phyloP scores from a whole-genome alignment of 1,140 invertebrate genomes.

The Manduca sexta region DNA sequence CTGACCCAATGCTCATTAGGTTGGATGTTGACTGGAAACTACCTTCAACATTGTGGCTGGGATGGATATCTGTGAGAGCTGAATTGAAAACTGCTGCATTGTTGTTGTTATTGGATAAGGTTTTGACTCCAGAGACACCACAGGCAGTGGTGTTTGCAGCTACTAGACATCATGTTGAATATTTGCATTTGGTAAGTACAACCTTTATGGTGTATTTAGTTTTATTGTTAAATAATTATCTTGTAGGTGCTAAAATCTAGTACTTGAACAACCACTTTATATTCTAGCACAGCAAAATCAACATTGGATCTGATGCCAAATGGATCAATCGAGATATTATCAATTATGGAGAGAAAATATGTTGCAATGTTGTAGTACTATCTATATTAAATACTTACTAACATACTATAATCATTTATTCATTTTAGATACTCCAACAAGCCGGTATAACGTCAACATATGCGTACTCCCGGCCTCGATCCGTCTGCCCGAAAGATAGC shows the following conservation, averaged over 20 bases:
- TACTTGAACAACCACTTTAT: too few relatives aligned
- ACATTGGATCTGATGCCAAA: too few relatives aligned
- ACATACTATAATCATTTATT: neutral
- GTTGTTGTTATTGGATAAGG: constrained; percentile 85
- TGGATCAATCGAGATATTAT: too few relatives aligned
- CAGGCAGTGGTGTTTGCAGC: constrained; percentile 97
- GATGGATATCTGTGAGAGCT: constrained; percentile 88
- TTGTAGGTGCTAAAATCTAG: too few relatives aligned
- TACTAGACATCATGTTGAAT: constrained; percentile 99
- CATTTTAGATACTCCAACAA: constrained; percentile 83
- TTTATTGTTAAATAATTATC: too few relatives aligned
- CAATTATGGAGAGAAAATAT: too few relatives aligned
- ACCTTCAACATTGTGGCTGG: constrained; percentile 89
- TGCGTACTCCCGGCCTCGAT: constrained; percentile 96
- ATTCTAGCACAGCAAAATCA: too few relatives aligned
- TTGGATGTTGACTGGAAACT: constrained; percentile 97
- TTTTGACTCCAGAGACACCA: constrained; percentile 73
- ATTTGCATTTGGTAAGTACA: constrained; percentile 85
- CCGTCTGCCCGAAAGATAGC: constrained; percentile 97
- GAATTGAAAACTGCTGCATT: constrained; percentile 93
- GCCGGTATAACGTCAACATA: constrained; percentile 89
- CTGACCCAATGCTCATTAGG: constrained; percentile 70
- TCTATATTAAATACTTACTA: neutral
- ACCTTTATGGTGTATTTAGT: too few relatives aligned
- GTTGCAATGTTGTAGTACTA: too few relatives aligned